These are phyloP conservation scores for Lepidocyrtinus sp. DNA, from an alignment of 2,888 invertebrate genomes.

Conservation along the genomic window DNA sequence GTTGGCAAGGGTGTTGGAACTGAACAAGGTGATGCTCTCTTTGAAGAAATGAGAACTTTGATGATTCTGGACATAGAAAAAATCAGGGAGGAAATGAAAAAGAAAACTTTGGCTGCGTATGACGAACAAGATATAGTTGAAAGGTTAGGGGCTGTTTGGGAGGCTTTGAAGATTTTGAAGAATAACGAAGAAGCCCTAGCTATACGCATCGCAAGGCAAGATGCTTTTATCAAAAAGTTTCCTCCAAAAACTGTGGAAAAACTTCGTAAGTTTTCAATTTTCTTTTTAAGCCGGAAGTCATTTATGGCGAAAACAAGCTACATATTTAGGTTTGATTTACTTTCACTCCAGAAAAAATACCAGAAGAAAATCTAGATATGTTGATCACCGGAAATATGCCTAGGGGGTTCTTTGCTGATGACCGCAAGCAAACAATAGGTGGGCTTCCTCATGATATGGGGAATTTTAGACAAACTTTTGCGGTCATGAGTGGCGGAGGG, in stretches of 20 bases:
- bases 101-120: background rate
- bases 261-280: background rate
- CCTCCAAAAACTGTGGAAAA: background rate
- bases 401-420: no score
- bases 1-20: no score
- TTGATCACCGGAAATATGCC: slow-evolving; percentile 19
- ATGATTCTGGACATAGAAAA: slow-evolving; percentile 4
- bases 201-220: background rate
- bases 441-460: background rate
- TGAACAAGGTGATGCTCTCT: slow-evolving; percentile 19
- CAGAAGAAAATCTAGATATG: slow-evolving; percentile 61
- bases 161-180: slow-evolving; percentile 18
- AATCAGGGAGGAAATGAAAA: background rate
- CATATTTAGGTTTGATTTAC: background rate
- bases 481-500: no score
- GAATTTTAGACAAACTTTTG: no score
- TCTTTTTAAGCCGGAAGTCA: no score
- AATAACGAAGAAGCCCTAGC: slow-evolving; percentile 3
- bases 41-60: background rate
- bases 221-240: background rate
- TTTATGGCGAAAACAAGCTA: background rate
- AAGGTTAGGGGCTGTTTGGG: slow-evolving; percentile 18
- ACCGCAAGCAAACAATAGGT: no score
- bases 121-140: slow-evolving; percentile 16
- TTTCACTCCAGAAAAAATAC: slow-evolving; percentile 54